These are phyloP conservation scores for Prostheceraeus crozeri DNA, from an alignment of 2,888 invertebrate genomes.

Conservation along the genomic window DNA sequence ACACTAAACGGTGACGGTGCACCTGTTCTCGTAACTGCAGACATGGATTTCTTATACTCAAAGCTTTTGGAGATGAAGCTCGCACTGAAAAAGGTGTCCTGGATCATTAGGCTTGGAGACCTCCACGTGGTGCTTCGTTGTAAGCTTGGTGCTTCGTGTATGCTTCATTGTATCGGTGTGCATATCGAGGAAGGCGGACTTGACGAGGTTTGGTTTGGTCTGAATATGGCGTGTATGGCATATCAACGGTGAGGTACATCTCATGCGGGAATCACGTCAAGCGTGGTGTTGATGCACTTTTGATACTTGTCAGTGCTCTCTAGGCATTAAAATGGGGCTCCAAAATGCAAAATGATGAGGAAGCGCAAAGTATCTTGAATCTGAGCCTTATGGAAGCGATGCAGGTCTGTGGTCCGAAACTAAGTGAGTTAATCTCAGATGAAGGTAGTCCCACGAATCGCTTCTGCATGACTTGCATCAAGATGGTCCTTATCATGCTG, in stretches of 20 bases:
- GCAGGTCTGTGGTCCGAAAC: too few species aligned
- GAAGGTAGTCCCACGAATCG: too few species aligned
- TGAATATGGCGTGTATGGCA: slow-evolving; percentile 18
- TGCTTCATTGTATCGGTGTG: slow-evolving; percentile 3
- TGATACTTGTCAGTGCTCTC: slow-evolving; percentile 15
- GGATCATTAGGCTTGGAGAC: slow-evolving; percentile 16
- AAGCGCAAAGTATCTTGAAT: too few species aligned
- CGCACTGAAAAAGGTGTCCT: slow-evolving; percentile 10
- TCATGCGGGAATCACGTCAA: slow-evolving; percentile 23
- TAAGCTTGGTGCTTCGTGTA: too few species aligned
- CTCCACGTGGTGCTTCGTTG: slow-evolving; percentile 21
- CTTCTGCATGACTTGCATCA: slow-evolving; percentile 20
- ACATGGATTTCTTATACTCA: slow-evolving; percentile 23
- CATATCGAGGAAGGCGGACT: background rate
- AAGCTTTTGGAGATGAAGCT: slow-evolving; percentile 21
- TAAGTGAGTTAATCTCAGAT: too few species aligned
- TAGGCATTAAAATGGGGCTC: too few species aligned
- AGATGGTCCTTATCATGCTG: slow-evolving; percentile 6
- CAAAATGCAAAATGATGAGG: too few species aligned
- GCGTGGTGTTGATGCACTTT: slow-evolving; percentile 22
- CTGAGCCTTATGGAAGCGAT: too few species aligned
- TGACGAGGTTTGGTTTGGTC: too few species aligned
- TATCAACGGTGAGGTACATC: slow-evolving; percentile 1
- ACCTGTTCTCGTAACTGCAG: slow-evolving; percentile 20
- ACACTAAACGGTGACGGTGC: background rate